Conservation (phyloP, 2,113 vertebrate genomes). For the Rynchops niger region DNA sequence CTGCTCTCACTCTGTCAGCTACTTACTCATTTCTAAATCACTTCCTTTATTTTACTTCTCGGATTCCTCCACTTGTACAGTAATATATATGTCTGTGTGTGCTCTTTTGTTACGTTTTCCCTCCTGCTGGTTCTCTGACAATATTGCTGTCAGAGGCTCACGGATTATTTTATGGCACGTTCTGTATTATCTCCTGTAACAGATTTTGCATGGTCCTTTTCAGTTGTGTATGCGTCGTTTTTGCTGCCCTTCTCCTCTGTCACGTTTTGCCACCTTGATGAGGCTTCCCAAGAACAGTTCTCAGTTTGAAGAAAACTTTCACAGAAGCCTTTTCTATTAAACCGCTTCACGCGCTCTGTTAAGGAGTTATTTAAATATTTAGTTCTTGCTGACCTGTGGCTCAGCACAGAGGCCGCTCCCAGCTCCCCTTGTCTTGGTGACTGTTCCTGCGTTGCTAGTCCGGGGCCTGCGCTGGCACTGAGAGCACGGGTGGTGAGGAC, state of each 20-base stretch:
- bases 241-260: not conserved
- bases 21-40: constrained; percentile 57
- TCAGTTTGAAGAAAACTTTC: not conserved
- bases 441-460: not conserved
- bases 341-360: not conserved
- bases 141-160: not conserved
- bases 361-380: not conserved
- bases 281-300: not conserved
- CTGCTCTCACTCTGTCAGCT: constrained; percentile 54
- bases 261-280: not conserved
- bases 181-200: not conserved
- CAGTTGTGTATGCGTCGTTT: fast-evolving
- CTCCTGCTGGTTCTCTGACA: not conserved
- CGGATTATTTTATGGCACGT: not conserved
- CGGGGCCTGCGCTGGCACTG: not conserved
- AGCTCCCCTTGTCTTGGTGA: not conserved
- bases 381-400: not conserved
- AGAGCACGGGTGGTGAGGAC: not conserved
- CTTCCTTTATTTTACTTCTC: constrained; percentile 48
- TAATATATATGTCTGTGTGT: not conserved
- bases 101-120: not conserved
- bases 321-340: not conserved
- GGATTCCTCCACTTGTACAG: constrained; percentile 1
- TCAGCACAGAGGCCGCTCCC: not conserved
- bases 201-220: not conserved